Conservation (phyloP, 2,888 invertebrate genomes). For the Temnothorax unifasciatus region DNA sequence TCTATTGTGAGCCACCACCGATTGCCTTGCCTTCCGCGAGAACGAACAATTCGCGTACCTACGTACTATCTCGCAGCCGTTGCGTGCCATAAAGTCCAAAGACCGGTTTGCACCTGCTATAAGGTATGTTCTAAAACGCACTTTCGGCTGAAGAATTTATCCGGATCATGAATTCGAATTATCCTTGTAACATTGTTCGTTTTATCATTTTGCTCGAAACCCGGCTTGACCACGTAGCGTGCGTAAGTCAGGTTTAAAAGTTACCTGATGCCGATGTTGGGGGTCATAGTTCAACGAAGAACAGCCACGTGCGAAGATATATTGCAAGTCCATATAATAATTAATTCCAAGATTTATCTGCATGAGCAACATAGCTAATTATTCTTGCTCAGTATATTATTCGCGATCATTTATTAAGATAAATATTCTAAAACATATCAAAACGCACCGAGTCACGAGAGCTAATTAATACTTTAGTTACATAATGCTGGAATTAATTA, state of each 20-base stretch:
- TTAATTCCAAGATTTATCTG: constrained; percentile 16
- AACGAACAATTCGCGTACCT: constrained; percentile 4
- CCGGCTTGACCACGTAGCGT: neutral
- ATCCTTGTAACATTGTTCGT: neutral
- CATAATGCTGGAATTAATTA: neutral
- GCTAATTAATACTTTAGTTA: neutral
- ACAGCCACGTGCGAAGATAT: neutral
- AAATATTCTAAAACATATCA: neutral
- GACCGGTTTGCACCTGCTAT: constrained; percentile 4
- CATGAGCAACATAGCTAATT: neutral
- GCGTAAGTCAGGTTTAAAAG: neutral
- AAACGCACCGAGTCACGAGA: neutral
- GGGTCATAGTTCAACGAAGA: neutral
- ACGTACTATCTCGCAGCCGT: neutral
- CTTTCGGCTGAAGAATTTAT: neutral
- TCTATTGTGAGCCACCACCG: constrained; percentile 37
- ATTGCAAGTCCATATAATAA: constrained; percentile 10
- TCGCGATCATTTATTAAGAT: neutral
- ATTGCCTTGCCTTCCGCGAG: neutral
- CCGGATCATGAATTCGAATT: neutral
- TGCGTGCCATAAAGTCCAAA: neutral
- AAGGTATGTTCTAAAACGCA: neutral
- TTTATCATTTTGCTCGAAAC: neutral
- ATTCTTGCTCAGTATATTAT: neutral
- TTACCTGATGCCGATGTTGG: neutral